A percentile compares a stretch with the other conserved stretches of the same genome.
Conservation (phyloP, 1,140 invertebrate species). For the Orchestia grillus region DNA sequence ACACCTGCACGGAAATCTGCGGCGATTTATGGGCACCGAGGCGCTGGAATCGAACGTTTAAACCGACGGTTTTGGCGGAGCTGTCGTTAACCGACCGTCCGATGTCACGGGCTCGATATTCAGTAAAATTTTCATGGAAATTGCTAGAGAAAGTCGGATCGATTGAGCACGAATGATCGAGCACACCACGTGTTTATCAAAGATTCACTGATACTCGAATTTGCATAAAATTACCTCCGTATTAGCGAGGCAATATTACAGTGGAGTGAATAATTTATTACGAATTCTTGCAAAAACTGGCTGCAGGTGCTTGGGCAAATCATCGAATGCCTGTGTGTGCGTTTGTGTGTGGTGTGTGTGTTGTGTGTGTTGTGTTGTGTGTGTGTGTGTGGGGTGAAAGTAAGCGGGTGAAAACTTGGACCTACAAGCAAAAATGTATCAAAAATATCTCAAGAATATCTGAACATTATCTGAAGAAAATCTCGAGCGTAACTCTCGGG, state of each 20-base stretch:
- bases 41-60: not conserved
- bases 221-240: not conserved
- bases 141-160: not conserved
- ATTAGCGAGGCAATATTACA: not conserved
- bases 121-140: not conserved
- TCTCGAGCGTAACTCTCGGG: too few species aligned
- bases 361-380: not conserved
- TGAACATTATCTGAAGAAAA: too few species aligned
- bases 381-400: too few species aligned
- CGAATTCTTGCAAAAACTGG: not conserved
- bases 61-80: not conserved
- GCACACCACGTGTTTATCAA: not conserved
- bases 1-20: not conserved
- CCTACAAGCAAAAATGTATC: too few species aligned
- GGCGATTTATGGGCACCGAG: not conserved
- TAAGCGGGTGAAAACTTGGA: too few species aligned
- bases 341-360: not conserved
- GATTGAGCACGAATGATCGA: not conserved
- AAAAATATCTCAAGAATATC: too few species aligned
- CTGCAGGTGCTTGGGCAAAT: not conserved
- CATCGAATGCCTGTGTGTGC: not conserved
- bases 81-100: not conserved
- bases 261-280: not conserved
- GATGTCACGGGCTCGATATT: not conserved
- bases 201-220: not conserved